phyloP scores from a whole-genome alignment of 1,140 invertebrate species.

The Cydia pomonella region DNA sequence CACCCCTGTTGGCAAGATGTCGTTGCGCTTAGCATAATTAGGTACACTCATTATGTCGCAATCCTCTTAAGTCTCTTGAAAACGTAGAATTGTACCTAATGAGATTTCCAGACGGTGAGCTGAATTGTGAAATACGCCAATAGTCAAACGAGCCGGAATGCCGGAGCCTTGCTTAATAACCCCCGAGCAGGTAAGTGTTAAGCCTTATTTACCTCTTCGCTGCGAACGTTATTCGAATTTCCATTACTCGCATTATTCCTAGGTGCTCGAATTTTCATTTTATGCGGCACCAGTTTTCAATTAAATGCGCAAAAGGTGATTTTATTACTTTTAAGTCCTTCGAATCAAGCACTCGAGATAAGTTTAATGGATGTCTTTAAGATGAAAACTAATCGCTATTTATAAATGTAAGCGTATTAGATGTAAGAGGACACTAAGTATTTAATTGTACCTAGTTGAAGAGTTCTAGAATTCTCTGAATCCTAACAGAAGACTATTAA shows the following conservation, averaged over 20 bases:
- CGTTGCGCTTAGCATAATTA: constrained; percentile 21
- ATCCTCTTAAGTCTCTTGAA: constrained; percentile 29
- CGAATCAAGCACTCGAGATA: not conserved
- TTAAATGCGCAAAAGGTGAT: constrained; percentile 17
- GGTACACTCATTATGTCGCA: constrained; percentile 22
- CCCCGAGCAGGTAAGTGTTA: constrained; percentile 41
- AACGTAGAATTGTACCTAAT: constrained; percentile 32
- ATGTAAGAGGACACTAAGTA: not conserved
- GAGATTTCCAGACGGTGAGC: constrained; percentile 32
- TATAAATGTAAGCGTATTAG: not conserved
- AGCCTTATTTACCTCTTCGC: constrained; percentile 42
- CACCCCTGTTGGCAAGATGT: not conserved
- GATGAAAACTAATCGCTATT: not conserved
- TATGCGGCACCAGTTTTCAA: constrained; percentile 33
- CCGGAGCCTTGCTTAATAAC: constrained; percentile 37
- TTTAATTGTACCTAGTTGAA: not conserved
- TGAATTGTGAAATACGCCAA: constrained; percentile 33
- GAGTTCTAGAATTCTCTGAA: not conserved
- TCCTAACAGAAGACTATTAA: not conserved
- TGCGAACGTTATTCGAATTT: constrained; percentile 41
- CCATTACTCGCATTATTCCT: constrained; percentile 37
- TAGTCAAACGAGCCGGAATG: constrained; percentile 39
- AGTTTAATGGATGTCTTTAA: not conserved
- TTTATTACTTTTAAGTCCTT: not conserved
- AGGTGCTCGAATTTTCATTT: constrained; percentile 37